Evolutionary conservation across 2,888 invertebrate species (phyloP).

Genomic region (Lycocerus yunnanus): DNA sequence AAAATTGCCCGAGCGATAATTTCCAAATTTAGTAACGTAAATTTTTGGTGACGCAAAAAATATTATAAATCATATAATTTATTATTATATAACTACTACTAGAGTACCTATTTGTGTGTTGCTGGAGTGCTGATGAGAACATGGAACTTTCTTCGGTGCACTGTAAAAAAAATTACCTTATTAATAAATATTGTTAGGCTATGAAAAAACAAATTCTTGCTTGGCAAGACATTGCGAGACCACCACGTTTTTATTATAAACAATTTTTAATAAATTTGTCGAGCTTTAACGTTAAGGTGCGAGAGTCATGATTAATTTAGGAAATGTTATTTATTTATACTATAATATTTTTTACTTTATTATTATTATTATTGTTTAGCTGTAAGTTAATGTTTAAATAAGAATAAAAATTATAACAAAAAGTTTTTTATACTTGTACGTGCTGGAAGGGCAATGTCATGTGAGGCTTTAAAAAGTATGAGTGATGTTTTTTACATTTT

Average conservation of each 20-base stretch:
- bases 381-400: conserved; percentile 18
- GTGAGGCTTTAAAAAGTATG: conserved; percentile 44
- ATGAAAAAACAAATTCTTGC: conserved; percentile 43
- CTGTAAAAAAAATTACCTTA: conserved; percentile 51
- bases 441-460: conserved; percentile 28
- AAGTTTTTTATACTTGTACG: conserved; percentile 12
- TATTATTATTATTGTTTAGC: conserved; percentile 28
- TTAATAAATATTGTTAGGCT: conserved; percentile 52
- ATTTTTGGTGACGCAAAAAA: conserved; percentile 6
- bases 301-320: conserved; percentile 24
- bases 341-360: conserved; percentile 14
- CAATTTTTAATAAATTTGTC: conserved; percentile 16
- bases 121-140: conserved; percentile 28
- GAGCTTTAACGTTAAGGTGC: conserved; percentile 22
- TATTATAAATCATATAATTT: conserved; percentile 18
- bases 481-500: conserved; percentile 50
- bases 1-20: neutral
- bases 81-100: conserved; percentile 47
- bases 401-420: neutral
- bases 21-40: neutral
- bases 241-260: conserved; percentile 18
- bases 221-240: conserved; percentile 27
- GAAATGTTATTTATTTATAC: conserved; percentile 31
- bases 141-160: conserved; percentile 46
- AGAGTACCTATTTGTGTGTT: conserved; percentile 54